Base-by-base conservation (phyloP, 1,140 invertebrate genomes). In the Microplitis mediator region DNA sequence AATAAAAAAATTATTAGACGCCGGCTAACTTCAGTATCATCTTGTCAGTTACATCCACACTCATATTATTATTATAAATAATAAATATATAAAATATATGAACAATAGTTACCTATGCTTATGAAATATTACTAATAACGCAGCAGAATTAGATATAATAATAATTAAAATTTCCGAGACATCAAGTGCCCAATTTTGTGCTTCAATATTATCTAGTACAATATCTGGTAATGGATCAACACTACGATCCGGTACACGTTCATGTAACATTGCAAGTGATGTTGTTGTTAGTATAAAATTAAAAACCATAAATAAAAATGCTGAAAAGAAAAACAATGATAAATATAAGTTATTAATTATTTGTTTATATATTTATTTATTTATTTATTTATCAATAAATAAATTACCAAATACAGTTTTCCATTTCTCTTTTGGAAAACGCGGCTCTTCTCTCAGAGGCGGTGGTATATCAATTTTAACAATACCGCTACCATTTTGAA, bases 161-260 rank as follows among this genome's bases (percentile, higher is more conserved):
- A 96, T 94, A 77, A 97, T 96, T 74, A 96, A 89, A 82, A 95
- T 91, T 88, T 97, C 95, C 13, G 94, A 95, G 14, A 95, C 91
- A 81, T 91, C 89, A 14, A 97, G 88, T n/a, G 92, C 94, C 94
- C 93, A 95, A 79, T 93, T 91, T 63, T 89, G 85, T 62, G 90
- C 89, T 63, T 87, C 86, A 51, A 96, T 85, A 80, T 92, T 91
- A 85, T 96, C 94, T 50, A 96, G 89, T 76, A 95, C 89, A 51
- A 94, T 88, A 82, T 97, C 95, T 34, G 93, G 93, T 67, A 97
- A 89, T 39, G 94, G 94, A 61, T 88, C 88, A 77, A 85, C 89
- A 32, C 89, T 86, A 71, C 92, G 87, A 84, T 95, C 92, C 50
- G 95, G 95, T 62, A 96, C 91, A 72, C 93, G 89, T 83, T 97